These are phyloP conservation scores for Nycteola revayana DNA, from an alignment of 2,888 invertebrate genomes.

Conservation along the genomic window DNA sequence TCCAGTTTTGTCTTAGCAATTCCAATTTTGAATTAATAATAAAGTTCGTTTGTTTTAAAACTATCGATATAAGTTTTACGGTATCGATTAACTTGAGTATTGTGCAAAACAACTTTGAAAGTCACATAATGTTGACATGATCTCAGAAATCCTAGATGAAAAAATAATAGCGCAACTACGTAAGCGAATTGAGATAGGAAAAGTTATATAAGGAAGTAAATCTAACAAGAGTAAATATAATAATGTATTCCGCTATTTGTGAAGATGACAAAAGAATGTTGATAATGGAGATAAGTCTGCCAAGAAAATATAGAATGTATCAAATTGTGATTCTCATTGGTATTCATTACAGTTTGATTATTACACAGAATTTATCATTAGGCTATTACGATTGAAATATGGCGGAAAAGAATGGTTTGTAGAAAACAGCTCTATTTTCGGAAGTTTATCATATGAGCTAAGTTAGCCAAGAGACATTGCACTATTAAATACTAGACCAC, in stretches of 20 bases:
- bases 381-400: no score
- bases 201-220: conserved; percentile 19
- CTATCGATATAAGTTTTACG: conserved; percentile 13
- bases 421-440: no score
- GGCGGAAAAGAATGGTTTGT: no score
- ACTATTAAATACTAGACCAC: conserved; percentile 14
- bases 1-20: no score
- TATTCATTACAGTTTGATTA: background rate
- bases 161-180: conserved; percentile 7
- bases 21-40: no score
- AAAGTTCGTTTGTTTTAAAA: no score
- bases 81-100: conserved; percentile 7
- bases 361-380: no score
- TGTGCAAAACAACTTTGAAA: conserved; percentile 15
- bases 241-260: conserved; percentile 11
- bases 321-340: conserved; percentile 6
- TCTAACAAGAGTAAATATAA: conserved; percentile 8
- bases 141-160: conserved; percentile 7
- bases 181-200: conserved; percentile 11
- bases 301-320: conserved; percentile 7
- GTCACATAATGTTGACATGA: conserved; percentile 5
- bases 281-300: conserved; percentile 7
- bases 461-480: no score
- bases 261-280: conserved; percentile 1
- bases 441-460: no score